Evolutionary conservation across 2,113 vertebrate species (phyloP).

Genomic region (Crotophaga sulcirostris): DNA sequence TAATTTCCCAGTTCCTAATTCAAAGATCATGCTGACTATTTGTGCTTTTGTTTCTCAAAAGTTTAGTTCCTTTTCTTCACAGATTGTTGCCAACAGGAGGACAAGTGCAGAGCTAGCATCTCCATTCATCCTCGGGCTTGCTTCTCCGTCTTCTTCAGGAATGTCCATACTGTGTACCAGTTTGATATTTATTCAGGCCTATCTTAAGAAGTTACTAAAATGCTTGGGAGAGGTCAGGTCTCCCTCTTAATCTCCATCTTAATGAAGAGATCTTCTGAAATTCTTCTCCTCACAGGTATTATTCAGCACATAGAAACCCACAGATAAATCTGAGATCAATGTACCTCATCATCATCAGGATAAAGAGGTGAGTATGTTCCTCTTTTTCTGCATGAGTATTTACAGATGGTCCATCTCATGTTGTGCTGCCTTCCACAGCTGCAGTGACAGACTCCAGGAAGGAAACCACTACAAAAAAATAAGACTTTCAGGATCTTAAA

Average conservation of each 20-base stretch:
- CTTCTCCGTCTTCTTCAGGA: neutral
- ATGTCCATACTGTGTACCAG: neutral
- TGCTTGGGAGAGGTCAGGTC: neutral
- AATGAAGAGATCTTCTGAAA: neutral
- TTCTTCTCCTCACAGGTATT: neutral
- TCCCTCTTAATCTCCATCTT: neutral
- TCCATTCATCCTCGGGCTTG: neutral
- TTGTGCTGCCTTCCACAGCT: neutral
- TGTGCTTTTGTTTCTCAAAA: too few species aligned
- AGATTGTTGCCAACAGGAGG: neutral
- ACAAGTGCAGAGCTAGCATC: neutral
- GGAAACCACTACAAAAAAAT: neutral
- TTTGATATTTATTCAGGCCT: neutral
- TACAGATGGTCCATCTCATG: neutral
- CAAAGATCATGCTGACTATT: too few species aligned
- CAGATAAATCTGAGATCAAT: neutral
- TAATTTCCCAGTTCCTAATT: too few species aligned
- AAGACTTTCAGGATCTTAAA: neutral
- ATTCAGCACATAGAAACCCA: neutral
- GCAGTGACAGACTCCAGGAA: neutral
- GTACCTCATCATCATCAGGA: neutral
- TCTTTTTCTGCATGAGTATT: neutral
- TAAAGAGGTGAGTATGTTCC: neutral
- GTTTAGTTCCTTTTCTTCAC: too few species aligned
- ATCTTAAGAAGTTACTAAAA: neutral